Percentiles rank a stretch among this genome's conserved stretches.
These are phyloP conservation scores for Henricia sp. DNA, from an alignment of 53 echinoderm and acorn worm genomes.

Conservation along the genomic window DNA sequence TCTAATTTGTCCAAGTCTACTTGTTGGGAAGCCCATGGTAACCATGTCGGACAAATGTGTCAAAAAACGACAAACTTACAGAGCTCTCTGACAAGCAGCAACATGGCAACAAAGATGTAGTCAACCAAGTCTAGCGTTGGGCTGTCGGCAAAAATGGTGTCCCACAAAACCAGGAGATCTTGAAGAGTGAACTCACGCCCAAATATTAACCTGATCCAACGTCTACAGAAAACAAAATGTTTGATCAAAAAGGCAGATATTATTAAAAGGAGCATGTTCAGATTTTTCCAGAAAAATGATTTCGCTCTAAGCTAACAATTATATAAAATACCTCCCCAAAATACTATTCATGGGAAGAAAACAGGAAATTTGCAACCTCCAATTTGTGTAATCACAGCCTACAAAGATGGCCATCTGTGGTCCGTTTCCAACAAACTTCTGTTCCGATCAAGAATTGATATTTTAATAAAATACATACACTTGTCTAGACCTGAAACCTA, in stretches of 20 bases:
- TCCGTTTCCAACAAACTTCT: background rate
- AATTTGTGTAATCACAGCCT: too few relatives aligned
- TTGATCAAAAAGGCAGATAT: background rate
- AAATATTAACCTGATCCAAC: slow-evolving; percentile 86
- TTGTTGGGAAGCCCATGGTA: too few relatives aligned
- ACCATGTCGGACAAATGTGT: background rate
- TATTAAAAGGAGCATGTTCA: too few relatives aligned
- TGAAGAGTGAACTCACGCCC: slow-evolving; percentile 95
- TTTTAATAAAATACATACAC: background rate
- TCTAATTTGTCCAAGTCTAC: background rate
- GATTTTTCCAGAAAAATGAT: too few relatives aligned
- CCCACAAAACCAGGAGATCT: slow-evolving; percentile 96
- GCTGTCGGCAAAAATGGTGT: slow-evolving; percentile 97
- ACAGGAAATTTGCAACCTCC: too few relatives aligned
- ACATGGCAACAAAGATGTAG: slow-evolving; percentile 98
- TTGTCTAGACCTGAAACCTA: slow-evolving; percentile 53
- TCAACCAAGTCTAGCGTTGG: slow-evolving; percentile 82
- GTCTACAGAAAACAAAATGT: slow-evolving; percentile 51
- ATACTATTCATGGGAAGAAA: too few relatives aligned
- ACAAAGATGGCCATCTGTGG: too few relatives aligned
- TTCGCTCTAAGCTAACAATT: too few relatives aligned
- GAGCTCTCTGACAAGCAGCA: slow-evolving; percentile 87
- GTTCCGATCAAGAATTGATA: too few relatives aligned
- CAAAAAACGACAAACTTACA: slow-evolving; percentile 74
- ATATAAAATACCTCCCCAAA: too few relatives aligned